Evolutionary conservation across 2,113 vertebrate genomes (phyloP).

Genomic region (Chlamydotis undulata): DNA sequence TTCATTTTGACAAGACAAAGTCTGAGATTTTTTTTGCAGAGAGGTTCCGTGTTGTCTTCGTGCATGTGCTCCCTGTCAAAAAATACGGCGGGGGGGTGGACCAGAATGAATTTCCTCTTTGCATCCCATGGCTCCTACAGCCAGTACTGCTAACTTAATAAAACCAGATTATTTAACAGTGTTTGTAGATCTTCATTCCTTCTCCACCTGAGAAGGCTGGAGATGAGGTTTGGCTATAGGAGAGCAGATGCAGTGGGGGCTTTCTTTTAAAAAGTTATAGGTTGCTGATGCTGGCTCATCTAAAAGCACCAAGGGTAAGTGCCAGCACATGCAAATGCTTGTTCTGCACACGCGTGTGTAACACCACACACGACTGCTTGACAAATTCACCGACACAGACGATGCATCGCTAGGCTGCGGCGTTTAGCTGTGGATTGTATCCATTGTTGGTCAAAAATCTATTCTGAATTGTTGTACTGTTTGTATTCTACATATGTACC

Average conservation of each 20-base stretch:
- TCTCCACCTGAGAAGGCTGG: not conserved
- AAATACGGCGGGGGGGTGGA: not conserved
- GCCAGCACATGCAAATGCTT: not conserved
- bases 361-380: not conserved
- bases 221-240: not conserved
- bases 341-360: not conserved
- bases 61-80: conserved; percentile 20
- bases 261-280: not conserved
- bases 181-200: not conserved
- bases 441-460: not conserved
- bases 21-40: conserved; percentile 44
- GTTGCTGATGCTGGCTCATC: not conserved
- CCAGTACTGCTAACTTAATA: not conserved
- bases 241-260: not conserved
- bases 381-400: not conserved
- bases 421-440: not conserved
- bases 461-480: not conserved
- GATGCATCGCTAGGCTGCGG: rapidly evolving
- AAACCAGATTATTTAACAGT: not conserved
- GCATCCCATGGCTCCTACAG: not conserved
- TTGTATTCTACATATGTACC: not conserved
- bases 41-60: conserved; percentile 52
- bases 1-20: conserved; percentile 77
- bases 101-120: not conserved
- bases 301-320: not conserved